Evolutionary conservation across 2,113 vertebrate genomes (phyloP), one percentile per base, ranked within the genome.

Genomic region (Hepsetus odoe): DNA sequence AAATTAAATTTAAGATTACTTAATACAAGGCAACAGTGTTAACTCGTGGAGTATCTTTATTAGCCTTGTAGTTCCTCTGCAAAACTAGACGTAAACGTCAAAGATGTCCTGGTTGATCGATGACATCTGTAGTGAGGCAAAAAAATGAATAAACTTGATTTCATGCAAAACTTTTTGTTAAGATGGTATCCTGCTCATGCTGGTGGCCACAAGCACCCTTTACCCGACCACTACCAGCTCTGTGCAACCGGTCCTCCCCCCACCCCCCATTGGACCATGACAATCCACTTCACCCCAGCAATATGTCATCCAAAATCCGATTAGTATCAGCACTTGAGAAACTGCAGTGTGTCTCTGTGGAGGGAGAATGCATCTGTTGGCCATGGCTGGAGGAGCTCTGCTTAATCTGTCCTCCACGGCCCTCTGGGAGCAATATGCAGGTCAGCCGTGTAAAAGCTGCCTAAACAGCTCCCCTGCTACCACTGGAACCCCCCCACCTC

Each of bases 321-420:
- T 97, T 97, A 97, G 94, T 93, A 93, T 95, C 94, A 94, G 93
- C 91, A 93, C 91, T 94, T 90, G 87, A 90, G 88, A 94, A 95
- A 90, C 89, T 81, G 8, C 89, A 83, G 85, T 88, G 81, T 51
- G 61, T 87, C 55, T 53, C 72, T 85, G 85, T 83, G 82, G 84
- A 85, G 79, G 64, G 85, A 83, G 81, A 84, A 85, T 80, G 86
- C 90, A 91, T 90, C 89, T 91, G 89, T 80, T 82, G 83, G 81
- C 82, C 69, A 30, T 14, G 69, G 64, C 44, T 64, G 42, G 72
- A 67, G 68, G 78, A 78, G 70, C 68, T 68, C 72, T 14, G 49
- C 70, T 78, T 87, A 82, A 85, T 82, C 82, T 67, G 26, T 33
- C 71, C 82, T 74, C 46, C 32, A 18, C 33, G 44, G 30, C 44